Conservation (phyloP, 2,797 vertebrate genomes). For the Xenentodon cancila region DNA sequence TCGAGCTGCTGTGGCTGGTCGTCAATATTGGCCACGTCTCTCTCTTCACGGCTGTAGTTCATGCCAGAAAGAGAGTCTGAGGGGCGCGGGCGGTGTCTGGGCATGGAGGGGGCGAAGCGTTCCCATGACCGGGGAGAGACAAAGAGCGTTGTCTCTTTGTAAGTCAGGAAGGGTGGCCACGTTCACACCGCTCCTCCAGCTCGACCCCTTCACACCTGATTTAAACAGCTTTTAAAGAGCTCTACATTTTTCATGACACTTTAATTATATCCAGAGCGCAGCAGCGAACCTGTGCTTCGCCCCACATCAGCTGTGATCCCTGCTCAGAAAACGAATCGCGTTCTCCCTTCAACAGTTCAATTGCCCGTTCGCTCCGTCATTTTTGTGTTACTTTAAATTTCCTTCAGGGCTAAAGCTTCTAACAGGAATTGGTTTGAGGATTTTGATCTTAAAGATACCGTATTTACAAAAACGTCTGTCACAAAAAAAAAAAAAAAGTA, state of each 20-base stretch:
- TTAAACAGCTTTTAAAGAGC: constrained; percentile 14
- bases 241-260: constrained; percentile 39
- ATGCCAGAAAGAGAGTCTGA: constrained; percentile 20
- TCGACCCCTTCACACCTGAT: constrained; percentile 27
- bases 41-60: constrained; percentile 50
- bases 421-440: no score
- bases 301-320: constrained; percentile 32
- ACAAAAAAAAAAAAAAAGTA: no score
- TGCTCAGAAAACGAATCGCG: constrained; percentile 22
- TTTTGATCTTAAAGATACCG: no score
- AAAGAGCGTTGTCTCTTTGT: no score
- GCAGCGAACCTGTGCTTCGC: constrained; percentile 17
- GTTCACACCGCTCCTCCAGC: constrained; percentile 17
- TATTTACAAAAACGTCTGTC: no score
- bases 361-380: no score
- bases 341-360: constrained; percentile 3
- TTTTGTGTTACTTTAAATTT: no score
- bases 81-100: no score
- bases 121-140: constrained; percentile 25
- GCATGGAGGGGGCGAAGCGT: constrained; percentile 15
- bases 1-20: constrained; percentile 49
- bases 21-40: constrained; percentile 60
- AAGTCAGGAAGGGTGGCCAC: background rate
- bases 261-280: constrained; percentile 39
- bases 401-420: no score